Evolutionary conservation across 2,797 vertebrate species (phyloP).

Genomic region (Choloepus didactylus): DNA sequence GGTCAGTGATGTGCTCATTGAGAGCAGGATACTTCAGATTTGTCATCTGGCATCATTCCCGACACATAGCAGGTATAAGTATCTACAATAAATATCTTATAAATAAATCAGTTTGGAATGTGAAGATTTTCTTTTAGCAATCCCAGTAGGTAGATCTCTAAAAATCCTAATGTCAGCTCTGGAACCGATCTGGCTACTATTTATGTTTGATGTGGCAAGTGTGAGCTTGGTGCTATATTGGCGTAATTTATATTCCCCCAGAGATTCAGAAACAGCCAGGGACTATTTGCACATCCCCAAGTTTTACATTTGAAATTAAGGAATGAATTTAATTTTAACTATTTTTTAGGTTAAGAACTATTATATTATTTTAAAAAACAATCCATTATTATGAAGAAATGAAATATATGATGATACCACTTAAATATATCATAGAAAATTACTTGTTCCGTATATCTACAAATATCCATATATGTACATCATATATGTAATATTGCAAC

Average conservation of each 20-base stretch:
- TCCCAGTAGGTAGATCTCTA: not conserved
- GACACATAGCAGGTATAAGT: not conserved
- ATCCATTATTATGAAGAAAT: conserved; percentile 18
- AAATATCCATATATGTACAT: not conserved
- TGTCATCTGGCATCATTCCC: not conserved
- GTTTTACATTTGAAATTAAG: conserved; percentile 39
- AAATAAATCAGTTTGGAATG: not conserved
- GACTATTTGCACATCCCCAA: not conserved
- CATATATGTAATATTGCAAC: not conserved
- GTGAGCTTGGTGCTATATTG: not conserved
- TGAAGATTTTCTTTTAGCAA: not conserved
- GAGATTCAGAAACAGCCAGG: not conserved
- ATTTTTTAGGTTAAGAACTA: conserved; percentile 17
- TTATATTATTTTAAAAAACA: conserved; percentile 19
- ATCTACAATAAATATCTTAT: not conserved
- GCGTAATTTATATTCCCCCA: not conserved
- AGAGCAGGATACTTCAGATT: not conserved
- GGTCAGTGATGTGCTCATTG: not conserved
- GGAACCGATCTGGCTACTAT: not conserved
- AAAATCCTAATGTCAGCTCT: not conserved
- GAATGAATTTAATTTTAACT: conserved; percentile 9
- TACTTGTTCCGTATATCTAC: not conserved
- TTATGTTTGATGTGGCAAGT: not conserved
- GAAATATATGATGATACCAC: conserved; percentile 4
- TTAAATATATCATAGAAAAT: conserved; percentile 27